These are phyloP conservation scores for Lagenorhynchus albirostris DNA, from an alignment of 2,113 vertebrate genomes.

Conservation along the genomic window DNA sequence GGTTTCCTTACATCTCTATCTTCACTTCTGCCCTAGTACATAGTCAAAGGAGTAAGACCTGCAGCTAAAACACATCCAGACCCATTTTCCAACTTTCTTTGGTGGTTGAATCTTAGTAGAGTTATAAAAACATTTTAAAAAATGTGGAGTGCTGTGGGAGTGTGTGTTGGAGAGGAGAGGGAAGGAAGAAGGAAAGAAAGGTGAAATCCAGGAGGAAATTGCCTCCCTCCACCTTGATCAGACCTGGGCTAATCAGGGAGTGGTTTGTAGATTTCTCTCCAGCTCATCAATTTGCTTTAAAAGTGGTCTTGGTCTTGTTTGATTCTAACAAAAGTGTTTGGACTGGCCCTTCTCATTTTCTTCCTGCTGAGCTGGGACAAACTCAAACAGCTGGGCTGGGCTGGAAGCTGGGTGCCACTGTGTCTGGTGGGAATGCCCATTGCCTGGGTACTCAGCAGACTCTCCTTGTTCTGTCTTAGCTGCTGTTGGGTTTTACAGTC, in stretches of 20 bases:
- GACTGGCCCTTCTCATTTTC: slow-evolving; percentile 76
- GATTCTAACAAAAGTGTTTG: slow-evolving; percentile 79
- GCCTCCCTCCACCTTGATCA: slow-evolving; percentile 86
- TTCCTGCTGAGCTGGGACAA: neutral
- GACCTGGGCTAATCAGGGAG: slow-evolving; percentile 87
- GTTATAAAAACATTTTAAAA: neutral
- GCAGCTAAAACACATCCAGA: neutral
- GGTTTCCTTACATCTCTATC: neutral
- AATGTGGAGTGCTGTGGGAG: neutral
- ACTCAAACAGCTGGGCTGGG: neutral
- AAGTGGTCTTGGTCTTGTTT: slow-evolving; percentile 87
- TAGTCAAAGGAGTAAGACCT: neutral
- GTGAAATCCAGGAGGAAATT: slow-evolving; percentile 59
- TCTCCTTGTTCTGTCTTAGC: neutral
- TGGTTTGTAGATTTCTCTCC: slow-evolving; percentile 83
- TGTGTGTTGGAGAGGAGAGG: neutral
- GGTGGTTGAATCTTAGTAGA: neutral
- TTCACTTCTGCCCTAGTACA: neutral
- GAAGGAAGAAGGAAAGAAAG: slow-evolving; percentile 1
- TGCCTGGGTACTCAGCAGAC: neutral
- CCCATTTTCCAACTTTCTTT: neutral
- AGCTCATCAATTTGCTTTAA: slow-evolving; percentile 84
- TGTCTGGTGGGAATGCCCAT: neutral
- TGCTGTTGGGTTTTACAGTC: neutral
- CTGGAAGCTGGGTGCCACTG: neutral